Conservation (phyloP, 1,140 invertebrate species). For the Lepidurus couesii region DNA sequence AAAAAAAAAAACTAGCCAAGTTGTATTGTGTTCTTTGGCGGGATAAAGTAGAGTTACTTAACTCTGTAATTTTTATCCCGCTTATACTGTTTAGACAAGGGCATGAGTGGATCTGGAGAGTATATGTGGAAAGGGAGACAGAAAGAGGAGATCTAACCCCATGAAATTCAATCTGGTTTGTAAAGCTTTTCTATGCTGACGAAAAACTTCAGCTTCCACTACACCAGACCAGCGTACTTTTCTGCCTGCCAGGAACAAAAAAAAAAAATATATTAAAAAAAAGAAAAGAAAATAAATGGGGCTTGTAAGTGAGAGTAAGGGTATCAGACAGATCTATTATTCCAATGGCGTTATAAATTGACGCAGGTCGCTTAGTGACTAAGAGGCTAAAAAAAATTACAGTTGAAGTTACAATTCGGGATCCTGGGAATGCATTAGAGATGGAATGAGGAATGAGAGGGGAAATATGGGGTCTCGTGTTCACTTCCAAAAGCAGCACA, state of each 20-base stretch:
- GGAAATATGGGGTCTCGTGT: neutral
- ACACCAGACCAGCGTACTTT: neutral
- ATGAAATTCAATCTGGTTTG: constrained; percentile 22
- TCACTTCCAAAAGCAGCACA: neutral
- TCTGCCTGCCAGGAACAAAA: neutral
- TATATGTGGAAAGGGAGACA: constrained; percentile 3
- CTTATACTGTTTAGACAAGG: constrained; percentile 16
- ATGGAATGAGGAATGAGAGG: neutral
- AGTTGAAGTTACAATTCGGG: neutral
- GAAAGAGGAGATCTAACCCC: neutral
- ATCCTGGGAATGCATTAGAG: neutral
- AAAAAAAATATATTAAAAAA: too few relatives aligned
- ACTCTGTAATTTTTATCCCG: neutral
- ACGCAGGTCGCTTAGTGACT: neutral
- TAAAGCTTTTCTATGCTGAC: constrained; percentile 11
- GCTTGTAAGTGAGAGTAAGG: neutral
- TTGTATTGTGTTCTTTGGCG: neutral
- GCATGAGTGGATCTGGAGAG: constrained; percentile 11
- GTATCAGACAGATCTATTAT: constrained; percentile 9
- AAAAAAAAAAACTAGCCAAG: neutral
- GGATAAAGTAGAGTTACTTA: neutral
- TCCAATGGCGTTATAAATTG: neutral
- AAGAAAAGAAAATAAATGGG: neutral
- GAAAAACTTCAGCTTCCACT: neutral
- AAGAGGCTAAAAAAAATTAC: neutral